A percentile compares a stretch with the other conserved stretches of the same genome.
Conservation (phyloP, 2,888 invertebrate species). For the Minunthozetes semirufus region DNA sequence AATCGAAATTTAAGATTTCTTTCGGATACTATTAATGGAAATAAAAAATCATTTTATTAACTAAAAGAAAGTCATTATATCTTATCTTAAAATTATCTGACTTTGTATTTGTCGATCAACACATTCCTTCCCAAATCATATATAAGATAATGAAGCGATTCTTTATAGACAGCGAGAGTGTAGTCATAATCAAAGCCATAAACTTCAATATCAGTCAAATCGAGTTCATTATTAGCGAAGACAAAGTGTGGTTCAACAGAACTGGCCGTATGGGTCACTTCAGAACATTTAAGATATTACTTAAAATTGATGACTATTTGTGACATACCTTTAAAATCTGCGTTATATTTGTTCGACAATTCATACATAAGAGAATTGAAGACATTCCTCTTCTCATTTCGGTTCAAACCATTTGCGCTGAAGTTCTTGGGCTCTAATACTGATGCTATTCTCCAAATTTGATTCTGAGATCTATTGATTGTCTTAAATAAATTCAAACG, state of each 20-base stretch:
- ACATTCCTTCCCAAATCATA: slow-evolving; percentile 82
- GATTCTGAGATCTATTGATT: not conserved
- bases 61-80: not conserved
- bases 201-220: slow-evolving; percentile 80
- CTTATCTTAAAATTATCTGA: slow-evolving; percentile 47
- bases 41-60: slow-evolving; percentile 11
- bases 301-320: no score
- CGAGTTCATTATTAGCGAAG: slow-evolving; percentile 92
- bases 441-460: not conserved
- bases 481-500: not conserved
- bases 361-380: not conserved
- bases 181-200: slow-evolving; percentile 99
- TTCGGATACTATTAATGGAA: slow-evolving; percentile 68
- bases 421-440: not conserved
- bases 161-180: slow-evolving; percentile 89
- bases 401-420: not conserved
- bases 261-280: slow-evolving; percentile 31
- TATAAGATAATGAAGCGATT: slow-evolving; percentile 75
- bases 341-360: slow-evolving; percentile 17
- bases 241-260: slow-evolving; percentile 75
- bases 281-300: not conserved
- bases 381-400: not conserved
- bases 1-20: slow-evolving; percentile 68
- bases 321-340: slow-evolving; percentile 30
- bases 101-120: slow-evolving; percentile 79